Evolutionary conservation across 1,140 invertebrate species (phyloP), one percentile per base, ranked within the genome.

Genomic region (Venturia canescens): DNA sequence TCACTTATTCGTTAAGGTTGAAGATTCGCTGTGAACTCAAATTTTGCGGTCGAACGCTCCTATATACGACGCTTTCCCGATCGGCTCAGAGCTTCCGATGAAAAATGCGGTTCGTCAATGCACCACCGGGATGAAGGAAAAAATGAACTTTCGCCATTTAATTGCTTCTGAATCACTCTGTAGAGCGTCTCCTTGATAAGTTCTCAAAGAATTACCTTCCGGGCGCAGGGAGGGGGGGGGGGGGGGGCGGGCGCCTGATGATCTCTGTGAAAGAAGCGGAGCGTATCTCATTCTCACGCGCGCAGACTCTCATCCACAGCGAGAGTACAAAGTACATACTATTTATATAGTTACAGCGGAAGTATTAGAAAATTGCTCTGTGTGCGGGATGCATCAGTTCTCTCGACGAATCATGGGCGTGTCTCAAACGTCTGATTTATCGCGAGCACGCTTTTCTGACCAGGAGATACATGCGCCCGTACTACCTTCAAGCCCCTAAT

Each of bases 351-450:
- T 69, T 53, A 80, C 50, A 76, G 48, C 72, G 48, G 79, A 57
- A 76, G 50, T 80, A 74, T 74, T 70, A 53, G 31, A 79, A 79
- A n/a, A n/a, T n/a, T 79, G 23, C 78, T 82, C 78, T 48, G 34
- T 18, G 69, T 67, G 50, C 57, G 71, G 48, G 69, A 78, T 79
- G 53, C 67, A 16, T 71, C 77, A 66, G 23, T 38, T 44, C 53
- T 77, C 67, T 38, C 72, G 79, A 82, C 57, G 79, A 83, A 84
- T 83, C 76, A 48, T 80, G 82, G 82, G 83, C 83, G 84, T 82
- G 78, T 81, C 80, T 53, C 27, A 63, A n/a, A 71, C 31, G 79
- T 79, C 78, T 75, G 70, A 79, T 78, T 77, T 82, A 83, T 74
- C 76, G 44, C 70, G 67, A 67, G 38, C 82, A 83, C 77, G 72